phyloP scores from a whole-genome alignment of 2,888 invertebrate genomes.

The Tortrix viridana region DNA sequence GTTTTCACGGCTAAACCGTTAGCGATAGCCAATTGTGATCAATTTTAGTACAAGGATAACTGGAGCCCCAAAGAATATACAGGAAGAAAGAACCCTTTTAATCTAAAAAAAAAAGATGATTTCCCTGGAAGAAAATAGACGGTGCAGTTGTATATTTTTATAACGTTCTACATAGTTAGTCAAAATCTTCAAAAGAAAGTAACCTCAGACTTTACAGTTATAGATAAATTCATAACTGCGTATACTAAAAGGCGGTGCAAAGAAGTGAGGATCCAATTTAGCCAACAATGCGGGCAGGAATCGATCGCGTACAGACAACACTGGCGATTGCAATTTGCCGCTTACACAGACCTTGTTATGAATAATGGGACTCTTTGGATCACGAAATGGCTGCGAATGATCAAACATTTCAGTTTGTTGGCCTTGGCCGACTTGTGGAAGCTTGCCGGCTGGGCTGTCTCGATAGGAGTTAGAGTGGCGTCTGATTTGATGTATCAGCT shows the following conservation, averaged over 20 bases:
- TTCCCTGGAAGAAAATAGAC: too few relatives aligned
- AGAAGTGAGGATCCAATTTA: conserved; percentile 36
- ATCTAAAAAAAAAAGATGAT: too few relatives aligned
- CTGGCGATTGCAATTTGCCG: conserved; percentile 33
- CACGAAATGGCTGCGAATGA: conserved; percentile 32
- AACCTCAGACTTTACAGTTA: too few relatives aligned
- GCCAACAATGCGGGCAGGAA: conserved; percentile 26
- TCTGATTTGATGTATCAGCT: background rate
- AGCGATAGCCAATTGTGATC: too few relatives aligned
- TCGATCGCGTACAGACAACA: conserved; percentile 32
- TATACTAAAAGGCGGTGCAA: conserved; percentile 31
- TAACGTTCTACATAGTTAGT: too few relatives aligned
- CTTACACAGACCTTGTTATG: conserved; percentile 33
- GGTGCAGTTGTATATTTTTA: too few relatives aligned
- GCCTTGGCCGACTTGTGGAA: conserved; percentile 18
- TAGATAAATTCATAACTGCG: conserved; percentile 25
- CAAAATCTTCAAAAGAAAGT: too few relatives aligned
- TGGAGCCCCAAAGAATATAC: too few relatives aligned
- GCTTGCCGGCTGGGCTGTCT: background rate
- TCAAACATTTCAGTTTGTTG: conserved; percentile 31
- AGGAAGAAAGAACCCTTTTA: too few relatives aligned
- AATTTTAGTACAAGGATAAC: too few relatives aligned
- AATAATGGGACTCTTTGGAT: conserved; percentile 33
- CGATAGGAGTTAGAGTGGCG: background rate
- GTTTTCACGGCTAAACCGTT: too few relatives aligned